Base-by-base conservation (phyloP, 2,888 invertebrate genomes). In the Lasioglossum pauxillum region DNA sequence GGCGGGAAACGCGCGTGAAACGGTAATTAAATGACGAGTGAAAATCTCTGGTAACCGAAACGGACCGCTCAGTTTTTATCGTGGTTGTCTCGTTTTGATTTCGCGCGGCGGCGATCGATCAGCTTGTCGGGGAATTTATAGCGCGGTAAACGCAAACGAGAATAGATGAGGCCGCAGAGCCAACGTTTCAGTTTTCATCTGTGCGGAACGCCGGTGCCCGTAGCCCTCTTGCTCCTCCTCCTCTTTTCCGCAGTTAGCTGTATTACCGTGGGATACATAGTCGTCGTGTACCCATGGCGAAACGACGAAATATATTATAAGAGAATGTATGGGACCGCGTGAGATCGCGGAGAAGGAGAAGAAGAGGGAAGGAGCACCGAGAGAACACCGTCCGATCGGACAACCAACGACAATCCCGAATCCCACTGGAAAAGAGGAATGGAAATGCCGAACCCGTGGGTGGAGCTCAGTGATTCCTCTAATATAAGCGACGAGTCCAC, bases 121-220 rank as follows among this genome's bases (percentile, higher is more conserved):
- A 57, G 84, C 74, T 84, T 69, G 53, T n/a, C 44, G 75, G 64
- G 1, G 67, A 80, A 85, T 85, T 85, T 83, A 84, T 80, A 78
- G 69, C 35, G 80, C 60, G 73, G 80, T 74, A 80, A 76, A 76
- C 80, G 86, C 84, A 86, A 86, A 86, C 86, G 80, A 86, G 86
- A 78, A 84, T 80, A 81, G 84, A 86, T 80, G 84, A 86, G 75
- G 77, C 77, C 75, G 84, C 85, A 71, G 81, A 84, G 77, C 75
- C 75, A 57, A 67, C 82, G 72, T 79, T 86, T 85, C 85, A 85
- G 81, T 81, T 81, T 81, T 78, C 85, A 72, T 73, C 71, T 73
- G 44, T 16, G 79, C 46, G 64, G 60, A 49, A 73, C 74, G 49
- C 49, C 49, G 49, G 49, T 5, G 27, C 16, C 60, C 27, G 27